phyloP scores from a whole-genome alignment of 2,888 invertebrate species.

The Heliothis peltigera region DNA sequence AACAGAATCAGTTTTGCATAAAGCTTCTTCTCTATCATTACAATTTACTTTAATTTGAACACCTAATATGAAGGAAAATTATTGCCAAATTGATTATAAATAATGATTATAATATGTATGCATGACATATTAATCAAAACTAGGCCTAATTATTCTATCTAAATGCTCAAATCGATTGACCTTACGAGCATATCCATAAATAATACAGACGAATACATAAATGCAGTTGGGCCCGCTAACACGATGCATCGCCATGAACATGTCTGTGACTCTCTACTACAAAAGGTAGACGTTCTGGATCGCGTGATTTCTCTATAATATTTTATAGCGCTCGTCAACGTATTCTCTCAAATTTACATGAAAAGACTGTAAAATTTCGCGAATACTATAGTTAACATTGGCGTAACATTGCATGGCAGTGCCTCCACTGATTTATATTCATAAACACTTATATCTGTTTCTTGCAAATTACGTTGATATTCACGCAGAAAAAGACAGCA shows the following conservation, averaged over 20 bases:
- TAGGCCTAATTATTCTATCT: no score
- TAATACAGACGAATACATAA: neutral
- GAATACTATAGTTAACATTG: constrained; percentile 62
- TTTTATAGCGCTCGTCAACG: constrained; percentile 64
- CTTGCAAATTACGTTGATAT: constrained; percentile 42
- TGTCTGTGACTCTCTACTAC: constrained; percentile 36
- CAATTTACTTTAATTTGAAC: no score
- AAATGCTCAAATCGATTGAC: neutral
- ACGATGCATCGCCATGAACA: constrained; percentile 36
- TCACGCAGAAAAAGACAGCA: constrained; percentile 41
- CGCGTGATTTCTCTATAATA: constrained; percentile 69
- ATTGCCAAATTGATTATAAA: no score
- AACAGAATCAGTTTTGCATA: constrained; percentile 63
- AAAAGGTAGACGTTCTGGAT: constrained; percentile 68
- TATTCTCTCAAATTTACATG: constrained; percentile 74
- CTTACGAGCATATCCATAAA: neutral
- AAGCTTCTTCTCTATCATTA: constrained; percentile 4
- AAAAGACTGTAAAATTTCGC: constrained; percentile 72
- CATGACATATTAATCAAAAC: no score
- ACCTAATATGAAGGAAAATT: no score
- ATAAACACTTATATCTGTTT: constrained; percentile 57
- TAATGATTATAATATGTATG: no score
- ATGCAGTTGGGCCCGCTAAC: constrained; percentile 20
- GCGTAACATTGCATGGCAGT: constrained; percentile 67
- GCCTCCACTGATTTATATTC: constrained; percentile 57